A percentile compares a stretch with the other conserved stretches of the same genome.
phyloP scores from a whole-genome alignment of 92 coral and sea anemone species.

The Chrysogorgia sp. region DNA sequence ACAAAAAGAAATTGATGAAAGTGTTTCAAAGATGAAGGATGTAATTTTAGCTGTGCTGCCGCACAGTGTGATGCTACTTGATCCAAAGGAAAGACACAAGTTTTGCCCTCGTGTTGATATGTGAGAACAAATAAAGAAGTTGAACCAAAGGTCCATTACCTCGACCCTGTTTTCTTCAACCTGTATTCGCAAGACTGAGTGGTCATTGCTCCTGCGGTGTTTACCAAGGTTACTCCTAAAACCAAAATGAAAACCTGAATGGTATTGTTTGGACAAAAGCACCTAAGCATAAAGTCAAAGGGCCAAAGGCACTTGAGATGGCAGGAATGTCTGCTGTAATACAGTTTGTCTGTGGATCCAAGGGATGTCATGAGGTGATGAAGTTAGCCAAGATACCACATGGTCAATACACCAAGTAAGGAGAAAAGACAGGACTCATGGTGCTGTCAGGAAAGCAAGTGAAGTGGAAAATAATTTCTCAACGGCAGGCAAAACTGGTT shows the following conservation, averaged over 20 bases:
- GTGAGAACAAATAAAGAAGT: background rate
- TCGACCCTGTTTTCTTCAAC: conserved; percentile 44
- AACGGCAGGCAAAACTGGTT: conserved; percentile 14
- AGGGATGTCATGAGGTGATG: conserved; percentile 30
- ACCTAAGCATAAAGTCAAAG: conserved; percentile 26
- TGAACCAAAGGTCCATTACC: conserved; percentile 37
- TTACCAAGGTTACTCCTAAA: conserved; percentile 45
- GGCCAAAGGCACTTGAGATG: conserved; percentile 12
- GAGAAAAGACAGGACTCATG: conserved; percentile 4
- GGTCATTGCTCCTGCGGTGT: conserved; percentile 42
- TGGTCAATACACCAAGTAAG: background rate
- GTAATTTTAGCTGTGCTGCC: conserved; percentile 13
- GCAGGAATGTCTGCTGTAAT: conserved; percentile 34
- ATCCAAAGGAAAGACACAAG: conserved; percentile 43
- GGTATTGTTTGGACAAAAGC: conserved; percentile 28
- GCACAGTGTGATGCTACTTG: conserved; percentile 6
- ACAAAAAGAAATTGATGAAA: background rate
- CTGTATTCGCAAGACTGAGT: conserved; percentile 21
- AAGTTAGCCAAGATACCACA: conserved; percentile 19
- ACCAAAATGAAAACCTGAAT: conserved; percentile 30
- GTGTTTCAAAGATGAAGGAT: conserved; percentile 14
- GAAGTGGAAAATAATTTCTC: conserved; percentile 15
- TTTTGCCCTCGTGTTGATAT: conserved; percentile 35
- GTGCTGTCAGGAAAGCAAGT: conserved; percentile 17
- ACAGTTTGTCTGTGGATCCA: conserved; percentile 30